Evolutionary conservation across 2,113 vertebrate species (phyloP).

Genomic region (Terrapene triunguis): DNA sequence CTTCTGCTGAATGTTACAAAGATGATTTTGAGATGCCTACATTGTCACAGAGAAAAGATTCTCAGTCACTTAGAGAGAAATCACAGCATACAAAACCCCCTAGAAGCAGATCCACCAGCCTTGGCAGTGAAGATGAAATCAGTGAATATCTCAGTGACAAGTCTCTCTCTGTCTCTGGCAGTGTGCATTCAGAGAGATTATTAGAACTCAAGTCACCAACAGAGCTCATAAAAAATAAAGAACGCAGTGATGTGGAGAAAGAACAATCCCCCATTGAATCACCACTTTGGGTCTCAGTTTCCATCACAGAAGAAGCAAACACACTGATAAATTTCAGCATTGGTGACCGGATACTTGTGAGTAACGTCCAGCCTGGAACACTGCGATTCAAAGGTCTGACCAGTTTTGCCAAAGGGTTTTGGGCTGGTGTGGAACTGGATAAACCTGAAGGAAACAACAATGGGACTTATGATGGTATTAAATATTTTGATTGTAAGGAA

Average conservation of each 20-base stretch:
- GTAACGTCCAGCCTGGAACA: conserved; percentile 91
- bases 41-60: conserved; percentile 67
- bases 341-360: conserved; percentile 92
- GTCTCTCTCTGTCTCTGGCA: conserved; percentile 77
- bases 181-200: conserved; percentile 77
- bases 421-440: conserved; percentile 96
- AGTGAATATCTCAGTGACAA: conserved; percentile 84
- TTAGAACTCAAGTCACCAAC: conserved; percentile 81
- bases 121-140: conserved; percentile 86
- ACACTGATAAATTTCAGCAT: conserved; percentile 85
- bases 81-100: conserved; percentile 64
- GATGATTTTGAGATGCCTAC: conserved; percentile 83
- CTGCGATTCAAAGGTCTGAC: conserved; percentile 93
- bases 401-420: conserved; percentile 92
- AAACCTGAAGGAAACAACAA: conserved; percentile 94
- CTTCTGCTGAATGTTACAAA: conserved; percentile 70
- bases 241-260: conserved; percentile 72
- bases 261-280: conserved; percentile 33
- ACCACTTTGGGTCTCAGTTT: conserved; percentile 50
- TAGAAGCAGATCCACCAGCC: conserved; percentile 69
- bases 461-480: conserved; percentile 89
- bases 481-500: conserved; percentile 90
- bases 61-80: conserved; percentile 44
- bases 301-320: conserved; percentile 44
- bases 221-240: conserved; percentile 75